phyloP scores from a whole-genome alignment of 2,888 invertebrate genomes.

The Agonopterix subpropinquella region DNA sequence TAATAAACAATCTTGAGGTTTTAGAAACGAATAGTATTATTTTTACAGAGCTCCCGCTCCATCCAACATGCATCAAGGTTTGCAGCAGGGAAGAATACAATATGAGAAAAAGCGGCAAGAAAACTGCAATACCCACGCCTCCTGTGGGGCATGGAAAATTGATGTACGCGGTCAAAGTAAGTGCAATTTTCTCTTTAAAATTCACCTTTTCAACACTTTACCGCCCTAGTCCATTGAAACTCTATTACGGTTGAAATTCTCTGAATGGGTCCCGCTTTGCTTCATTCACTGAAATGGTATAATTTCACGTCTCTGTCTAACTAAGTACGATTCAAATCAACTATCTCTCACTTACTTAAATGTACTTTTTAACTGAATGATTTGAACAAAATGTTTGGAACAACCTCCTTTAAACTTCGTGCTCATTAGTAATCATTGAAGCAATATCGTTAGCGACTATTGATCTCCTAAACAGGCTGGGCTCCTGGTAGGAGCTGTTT shows the following conservation, averaged over 20 bases:
- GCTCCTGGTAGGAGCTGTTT: constrained; percentile 57
- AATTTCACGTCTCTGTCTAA: no score
- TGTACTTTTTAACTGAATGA: no score
- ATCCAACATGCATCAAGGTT: constrained; percentile 61
- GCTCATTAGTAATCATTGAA: constrained; percentile 36
- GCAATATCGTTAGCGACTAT: constrained; percentile 12
- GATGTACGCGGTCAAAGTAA: constrained; percentile 60
- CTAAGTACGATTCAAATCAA: no score
- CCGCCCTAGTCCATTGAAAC: constrained; percentile 19
- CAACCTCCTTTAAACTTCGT: constrained; percentile 45
- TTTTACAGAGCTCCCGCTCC: constrained; percentile 43
- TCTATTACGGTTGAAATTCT: neutral
- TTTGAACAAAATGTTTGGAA: no score
- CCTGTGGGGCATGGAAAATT: constrained; percentile 53
- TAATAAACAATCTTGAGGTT: no score
- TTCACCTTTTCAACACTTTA: neutral
- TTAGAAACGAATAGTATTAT: neutral
- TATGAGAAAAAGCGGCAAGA: constrained; percentile 34
- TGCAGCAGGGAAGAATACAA: constrained; percentile 57
- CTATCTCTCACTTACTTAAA: no score
- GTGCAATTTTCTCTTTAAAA: constrained; percentile 14
- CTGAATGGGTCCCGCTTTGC: no score
- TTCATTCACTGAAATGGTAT: no score
- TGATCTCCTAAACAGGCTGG: constrained; percentile 46
- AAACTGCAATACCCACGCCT: constrained; percentile 23